Evolutionary conservation across 2,113 vertebrate species (phyloP).

Genomic region (Neogobius melanostomus): DNA sequence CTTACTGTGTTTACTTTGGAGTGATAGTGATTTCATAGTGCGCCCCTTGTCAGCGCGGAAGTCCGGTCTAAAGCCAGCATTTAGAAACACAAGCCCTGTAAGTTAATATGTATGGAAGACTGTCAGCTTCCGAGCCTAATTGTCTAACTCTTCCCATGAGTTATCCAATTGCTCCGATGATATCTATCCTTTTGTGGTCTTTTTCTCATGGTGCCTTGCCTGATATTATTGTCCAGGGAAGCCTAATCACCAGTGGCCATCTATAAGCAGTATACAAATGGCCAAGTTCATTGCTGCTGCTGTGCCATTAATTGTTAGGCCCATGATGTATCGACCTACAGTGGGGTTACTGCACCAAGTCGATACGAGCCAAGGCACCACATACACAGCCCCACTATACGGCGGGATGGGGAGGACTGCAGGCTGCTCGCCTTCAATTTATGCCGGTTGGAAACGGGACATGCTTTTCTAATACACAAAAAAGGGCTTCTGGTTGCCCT

Average conservation of each 20-base stretch:
- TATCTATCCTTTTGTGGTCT: neutral
- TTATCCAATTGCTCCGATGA: neutral
- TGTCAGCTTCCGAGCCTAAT: no score
- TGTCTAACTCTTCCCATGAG: neutral
- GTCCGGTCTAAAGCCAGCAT: no score
- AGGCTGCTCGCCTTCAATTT: slow-evolving; percentile 30
- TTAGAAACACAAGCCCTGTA: no score
- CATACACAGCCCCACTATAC: slow-evolving; percentile 35
- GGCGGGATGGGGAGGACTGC: slow-evolving; percentile 7
- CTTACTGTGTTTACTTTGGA: no score
- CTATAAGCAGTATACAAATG: slow-evolving; percentile 51
- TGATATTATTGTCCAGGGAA: slow-evolving; percentile 22
- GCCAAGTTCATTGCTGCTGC: slow-evolving; percentile 58
- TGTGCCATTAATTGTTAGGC: slow-evolving; percentile 68
- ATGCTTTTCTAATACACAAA: no score
- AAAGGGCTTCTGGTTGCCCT: no score
- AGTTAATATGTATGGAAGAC: no score
- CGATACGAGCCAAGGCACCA: slow-evolving; percentile 47
- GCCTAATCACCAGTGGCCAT: slow-evolving; percentile 33
- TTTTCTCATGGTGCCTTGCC: no score
- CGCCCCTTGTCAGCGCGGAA: no score
- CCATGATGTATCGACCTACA: slow-evolving; percentile 64
- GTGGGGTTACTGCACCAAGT: slow-evolving; percentile 66
- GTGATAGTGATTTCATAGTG: no score
- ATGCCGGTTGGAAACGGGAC: slow-evolving; percentile 24